Evolutionary conservation across 2,797 vertebrate species (phyloP), one percentile per base, ranked within the genome.

Genomic region (Manis javanica): DNA sequence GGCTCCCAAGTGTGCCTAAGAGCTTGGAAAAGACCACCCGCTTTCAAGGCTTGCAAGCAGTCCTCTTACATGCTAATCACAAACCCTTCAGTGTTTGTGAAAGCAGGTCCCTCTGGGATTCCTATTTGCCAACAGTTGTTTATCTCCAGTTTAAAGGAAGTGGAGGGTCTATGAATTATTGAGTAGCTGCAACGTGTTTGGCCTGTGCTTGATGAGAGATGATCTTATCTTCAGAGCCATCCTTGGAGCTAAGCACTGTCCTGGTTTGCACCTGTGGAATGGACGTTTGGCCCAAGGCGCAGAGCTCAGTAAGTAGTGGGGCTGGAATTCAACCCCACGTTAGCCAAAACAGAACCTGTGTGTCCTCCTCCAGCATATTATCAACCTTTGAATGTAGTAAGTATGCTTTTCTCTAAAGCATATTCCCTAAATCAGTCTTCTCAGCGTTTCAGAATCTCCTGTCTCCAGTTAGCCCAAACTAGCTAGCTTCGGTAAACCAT

Each of bases 21-120:
- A 93, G 82, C 51, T 82, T 79, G 69, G 49, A 92, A 90, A 90
- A 90, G 64, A 95, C 78, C 74, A 72, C 51, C n/a, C 37, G 72
- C 94, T 93, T 95, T 88, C 82, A 75, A 51, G 75, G 49, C 91
- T 89, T 89, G 94, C 94, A 88, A 82, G 93, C 83, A 91, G 86
- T 89, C 82, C 88, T 98, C 97, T 96, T 90, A 96, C 91, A 97
- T 97, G 97, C 93, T 97, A 97, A 97, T 97, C 93, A 89, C 86
- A 94, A 96, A 64, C 77, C 84, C 77, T 94, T 37, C 12, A 7
- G 51, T 72, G 69, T 91, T 96, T 77, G 86, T 91, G 92, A 96
- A 94, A 93, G 74, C 37, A 3, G 75, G 29, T 57, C 77, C 89
- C 91, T 97, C 84, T 75, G 94, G 79, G 95, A 91, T 79, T 88